Base-by-base conservation (phyloP, 2,113 vertebrate genomes). In the Cnemophilus loriae region DNA sequence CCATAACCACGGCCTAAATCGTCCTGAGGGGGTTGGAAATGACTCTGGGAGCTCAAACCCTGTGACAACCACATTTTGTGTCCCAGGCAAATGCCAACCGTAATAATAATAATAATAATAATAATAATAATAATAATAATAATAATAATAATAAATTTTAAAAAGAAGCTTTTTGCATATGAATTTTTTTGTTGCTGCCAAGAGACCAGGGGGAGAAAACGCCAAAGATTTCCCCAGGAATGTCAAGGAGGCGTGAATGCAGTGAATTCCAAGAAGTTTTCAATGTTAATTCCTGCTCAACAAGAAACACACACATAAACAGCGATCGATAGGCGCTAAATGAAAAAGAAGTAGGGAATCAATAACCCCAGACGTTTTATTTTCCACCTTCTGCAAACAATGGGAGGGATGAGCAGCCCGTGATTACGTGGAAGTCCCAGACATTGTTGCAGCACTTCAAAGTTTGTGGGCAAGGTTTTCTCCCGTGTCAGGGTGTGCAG, bases 331-430 rank as follows among this genome's bases (percentile, higher is more conserved):
- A 49, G 90, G 49, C 1, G 2, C 87, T 94, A 90, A 96, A 96
- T 91, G 93, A 91, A 94, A 96, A 96, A 93, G 78, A 95, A 97
- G 90, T 59, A 74, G 82, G 50, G 32, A 74, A 95, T 96, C 93
- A 3, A 96, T 96, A 94, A 47, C 46, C 53, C 41, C 82, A 41
- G 89, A 74, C 30, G 15, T 96, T 96, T 96, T 83, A 57, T 94
- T 96, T 93, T 79, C 67, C 59, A 59, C 63, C 71, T 76, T 85
- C 87, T 97, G 91, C 89, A 94, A 95, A 95, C 84, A 94, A n/a
- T 41, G 91, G 93, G 56, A 84, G n/a, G 67, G 77, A 78, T 89
- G 84, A 93, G 73, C 78, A 82, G 81, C 23, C 78, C 20, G 65
- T 76, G 91, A 93, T 82, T 84, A 32, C 0, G 5, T 56, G 77